Base-by-base conservation (phyloP, 1,140 invertebrate genomes). In the Coptotermes formosanus region DNA sequence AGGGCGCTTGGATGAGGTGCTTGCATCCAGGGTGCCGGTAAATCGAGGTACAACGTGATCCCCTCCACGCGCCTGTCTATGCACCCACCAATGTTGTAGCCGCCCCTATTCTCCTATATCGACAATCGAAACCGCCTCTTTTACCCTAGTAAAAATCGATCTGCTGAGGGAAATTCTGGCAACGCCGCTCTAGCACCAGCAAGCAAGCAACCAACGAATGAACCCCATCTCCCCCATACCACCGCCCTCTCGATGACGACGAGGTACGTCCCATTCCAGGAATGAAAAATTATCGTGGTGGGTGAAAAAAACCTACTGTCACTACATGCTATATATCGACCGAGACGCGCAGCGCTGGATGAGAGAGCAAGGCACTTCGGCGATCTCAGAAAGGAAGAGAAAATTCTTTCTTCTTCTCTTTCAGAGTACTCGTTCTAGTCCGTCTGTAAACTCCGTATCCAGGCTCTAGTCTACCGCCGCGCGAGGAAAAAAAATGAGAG, bases 231-330 rank as follows among this genome's bases (percentile, higher is more conserved):
- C 8, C 64, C 21, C 21, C 64, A 9, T 30, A 11, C 64, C n/a
- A 25, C 25, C 64, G 7, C 25, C 64, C 64, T 75, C 64, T 75
- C 64, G 25, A 16, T 25, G 64, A 75, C 55, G 43, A 52, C 3
- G 86, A 85, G 85, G 85, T 85, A 85, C 85, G 85, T 85, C 85
- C 85, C 85, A 64, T 81, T 64, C 85, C 59, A 85, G 85, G 85
- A 85, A 85, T 85, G 85, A 85, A 85, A 85, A 85, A 85, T 85
- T 85, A 85, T 81, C 85, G 55, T 81, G 19, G 64, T 55, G 85
- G 44, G 85, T 48, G 85, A 85, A 85, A 85, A 38, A 85, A 82
- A 38, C 83, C 48, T 64, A 64, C 83, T 84, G 83, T 84, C 83
- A 84, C 83, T 55, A 84, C 83, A 84, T 64, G 83, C 83, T 64